These are phyloP conservation scores for Maconellicoccus hirsutus DNA, from an alignment of 1,140 invertebrate species.

Conservation along the genomic window DNA sequence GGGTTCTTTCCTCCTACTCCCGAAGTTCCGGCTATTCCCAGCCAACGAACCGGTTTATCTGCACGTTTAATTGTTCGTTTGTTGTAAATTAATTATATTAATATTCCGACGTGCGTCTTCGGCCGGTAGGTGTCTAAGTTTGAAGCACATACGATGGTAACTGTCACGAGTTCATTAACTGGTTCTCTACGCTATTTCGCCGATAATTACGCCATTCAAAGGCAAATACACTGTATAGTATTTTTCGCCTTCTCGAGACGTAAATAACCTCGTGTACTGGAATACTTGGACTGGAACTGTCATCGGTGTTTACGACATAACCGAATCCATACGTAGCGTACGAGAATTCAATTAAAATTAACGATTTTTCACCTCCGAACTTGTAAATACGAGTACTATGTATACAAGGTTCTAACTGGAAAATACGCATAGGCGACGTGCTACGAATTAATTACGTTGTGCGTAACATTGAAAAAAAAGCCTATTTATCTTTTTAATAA, in stretches of 20 bases:
- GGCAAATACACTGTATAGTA: background rate
- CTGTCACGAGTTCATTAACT: background rate
- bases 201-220: background rate
- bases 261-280: no score
- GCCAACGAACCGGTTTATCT: background rate
- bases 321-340: background rate
- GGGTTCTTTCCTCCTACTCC: no score
- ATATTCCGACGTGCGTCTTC: background rate
- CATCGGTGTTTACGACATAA: background rate
- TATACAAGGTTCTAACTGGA: no score
- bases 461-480: no score
- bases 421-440: no score
- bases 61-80: conserved; percentile 4
- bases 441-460: no score
- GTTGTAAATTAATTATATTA: background rate
- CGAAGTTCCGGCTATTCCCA: background rate
- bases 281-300: no score
- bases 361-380: background rate
- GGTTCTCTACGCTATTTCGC: background rate
- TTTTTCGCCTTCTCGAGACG: no score
- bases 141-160: background rate
- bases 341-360: background rate
- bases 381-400: no score
- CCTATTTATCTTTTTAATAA: no score
- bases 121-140: background rate